These are phyloP conservation scores for Tachina grossa DNA, from an alignment of 2,888 invertebrate genomes.

Conservation along the genomic window DNA sequence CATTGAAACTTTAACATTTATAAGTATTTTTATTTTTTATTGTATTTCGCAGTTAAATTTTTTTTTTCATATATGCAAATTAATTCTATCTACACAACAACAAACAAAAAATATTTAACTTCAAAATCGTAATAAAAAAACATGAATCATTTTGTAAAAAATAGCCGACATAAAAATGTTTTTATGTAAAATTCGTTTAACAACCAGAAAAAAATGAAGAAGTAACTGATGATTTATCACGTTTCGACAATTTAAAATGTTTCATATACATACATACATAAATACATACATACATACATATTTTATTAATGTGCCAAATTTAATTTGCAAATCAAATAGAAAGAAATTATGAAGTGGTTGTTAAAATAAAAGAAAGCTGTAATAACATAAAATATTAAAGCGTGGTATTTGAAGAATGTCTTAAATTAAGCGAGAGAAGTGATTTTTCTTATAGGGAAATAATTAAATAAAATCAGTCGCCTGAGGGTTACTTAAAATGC, in stretches of 20 bases:
- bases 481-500: too few relatives aligned
- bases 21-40: neutral
- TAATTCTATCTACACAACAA: conserved; percentile 9
- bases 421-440: too few relatives aligned
- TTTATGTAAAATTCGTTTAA: conserved; percentile 50
- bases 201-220: neutral
- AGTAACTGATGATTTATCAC: conserved; percentile 74
- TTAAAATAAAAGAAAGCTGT: neutral
- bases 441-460: too few relatives aligned
- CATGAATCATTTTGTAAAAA: conserved; percentile 53
- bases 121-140: conserved; percentile 24
- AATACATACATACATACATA: conserved; percentile 4
- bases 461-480: too few relatives aligned
- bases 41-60: conserved; percentile 4
- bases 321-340: conserved; percentile 50
- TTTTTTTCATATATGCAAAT: conserved; percentile 49
- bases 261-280: conserved; percentile 25
- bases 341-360: conserved; percentile 4
- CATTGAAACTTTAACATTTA: conserved; percentile 1
- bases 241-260: conserved; percentile 62
- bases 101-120: conserved; percentile 7
- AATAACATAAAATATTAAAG: too few relatives aligned
- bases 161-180: conserved; percentile 60
- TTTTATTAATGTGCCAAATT: conserved; percentile 48
- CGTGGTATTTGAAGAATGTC: neutral